A percentile compares a stretch with the other conserved stretches of the same genome.
Conservation (phyloP, 2,797 vertebrate genomes). For the Phalanger gymnotis region DNA sequence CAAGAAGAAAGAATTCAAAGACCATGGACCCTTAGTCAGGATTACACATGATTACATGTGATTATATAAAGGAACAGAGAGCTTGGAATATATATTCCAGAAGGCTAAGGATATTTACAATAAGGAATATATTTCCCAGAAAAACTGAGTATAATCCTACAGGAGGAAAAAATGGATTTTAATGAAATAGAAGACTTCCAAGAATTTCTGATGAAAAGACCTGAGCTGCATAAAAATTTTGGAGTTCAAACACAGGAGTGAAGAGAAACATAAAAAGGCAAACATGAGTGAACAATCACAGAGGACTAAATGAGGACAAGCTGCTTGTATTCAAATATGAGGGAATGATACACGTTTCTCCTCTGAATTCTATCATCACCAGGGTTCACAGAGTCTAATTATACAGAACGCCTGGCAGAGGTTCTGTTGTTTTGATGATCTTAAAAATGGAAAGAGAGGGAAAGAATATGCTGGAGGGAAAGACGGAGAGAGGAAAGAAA, state of each 20-base stretch:
- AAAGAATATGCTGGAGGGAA: background rate
- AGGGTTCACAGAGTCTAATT: background rate
- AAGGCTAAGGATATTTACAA: background rate
- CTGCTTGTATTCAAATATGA: background rate
- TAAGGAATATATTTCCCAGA: background rate
- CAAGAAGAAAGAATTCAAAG: background rate
- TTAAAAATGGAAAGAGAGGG: background rate
- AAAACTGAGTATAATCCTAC: too few species aligned
- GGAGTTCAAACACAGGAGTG: background rate
- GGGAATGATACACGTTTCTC: background rate
- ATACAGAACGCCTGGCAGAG: background rate
- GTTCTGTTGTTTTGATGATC: background rate
- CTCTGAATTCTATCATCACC: background rate
- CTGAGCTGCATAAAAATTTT: background rate
- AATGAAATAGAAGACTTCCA: background rate
- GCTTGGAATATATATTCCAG: background rate
- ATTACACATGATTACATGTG: background rate
- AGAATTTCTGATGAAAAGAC: background rate
- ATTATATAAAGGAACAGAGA: background rate
- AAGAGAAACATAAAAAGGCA: background rate
- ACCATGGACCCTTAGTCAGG: background rate
- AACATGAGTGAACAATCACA: background rate
- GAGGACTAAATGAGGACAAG: background rate
- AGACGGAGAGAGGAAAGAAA: background rate
- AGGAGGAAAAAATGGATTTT: too few species aligned